A percentile compares a stretch with the other conserved stretches of the same genome.
phyloP scores from a whole-genome alignment of 2,888 invertebrate genomes.

The Drosophila borealis region DNA sequence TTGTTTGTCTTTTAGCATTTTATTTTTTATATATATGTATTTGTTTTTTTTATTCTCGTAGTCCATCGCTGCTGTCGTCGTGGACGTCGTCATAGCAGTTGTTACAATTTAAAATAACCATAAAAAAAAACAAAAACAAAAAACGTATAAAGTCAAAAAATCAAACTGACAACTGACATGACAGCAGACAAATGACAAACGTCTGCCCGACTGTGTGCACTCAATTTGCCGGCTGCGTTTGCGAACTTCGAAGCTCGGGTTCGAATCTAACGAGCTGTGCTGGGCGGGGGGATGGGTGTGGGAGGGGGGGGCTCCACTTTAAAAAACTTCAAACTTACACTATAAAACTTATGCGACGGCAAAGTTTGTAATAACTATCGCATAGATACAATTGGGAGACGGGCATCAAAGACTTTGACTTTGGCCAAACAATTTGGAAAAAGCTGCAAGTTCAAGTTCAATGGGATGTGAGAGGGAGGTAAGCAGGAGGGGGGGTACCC shows the following conservation, averaged over 20 bases:
- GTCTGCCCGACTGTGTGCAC: constrained; percentile 69
- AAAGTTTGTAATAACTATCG: constrained; percentile 69
- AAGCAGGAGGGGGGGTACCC: too few relatives aligned
- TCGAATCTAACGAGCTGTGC: constrained; percentile 50
- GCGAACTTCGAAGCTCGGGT: constrained; percentile 25
- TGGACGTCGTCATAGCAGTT: constrained; percentile 59
- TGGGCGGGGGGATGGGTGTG: too few relatives aligned
- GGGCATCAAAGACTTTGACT: constrained; percentile 58
- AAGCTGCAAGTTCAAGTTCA: constrained; percentile 74
- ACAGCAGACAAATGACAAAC: constrained; percentile 80
- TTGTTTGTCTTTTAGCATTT: constrained; percentile 54
- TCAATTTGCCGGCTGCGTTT: constrained; percentile 62
- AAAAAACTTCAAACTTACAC: constrained; percentile 26
- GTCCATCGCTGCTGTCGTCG: constrained; percentile 31
- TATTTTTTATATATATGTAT: constrained; percentile 31
- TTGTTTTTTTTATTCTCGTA: constrained; percentile 18
- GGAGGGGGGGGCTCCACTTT: constrained; percentile 37
- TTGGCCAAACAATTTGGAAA: constrained; percentile 68
- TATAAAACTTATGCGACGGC: constrained; percentile 51
- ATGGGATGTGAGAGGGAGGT: constrained; percentile 15
- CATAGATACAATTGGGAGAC: constrained; percentile 20
- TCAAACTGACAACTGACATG: constrained; percentile 81
- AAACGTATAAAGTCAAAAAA: constrained; percentile 63
- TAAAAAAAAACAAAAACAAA: constrained; percentile 24
- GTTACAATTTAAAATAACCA: constrained; percentile 64